phyloP scores from a whole-genome alignment of 2,797 vertebrate genomes.

The Pangasius djambal region DNA sequence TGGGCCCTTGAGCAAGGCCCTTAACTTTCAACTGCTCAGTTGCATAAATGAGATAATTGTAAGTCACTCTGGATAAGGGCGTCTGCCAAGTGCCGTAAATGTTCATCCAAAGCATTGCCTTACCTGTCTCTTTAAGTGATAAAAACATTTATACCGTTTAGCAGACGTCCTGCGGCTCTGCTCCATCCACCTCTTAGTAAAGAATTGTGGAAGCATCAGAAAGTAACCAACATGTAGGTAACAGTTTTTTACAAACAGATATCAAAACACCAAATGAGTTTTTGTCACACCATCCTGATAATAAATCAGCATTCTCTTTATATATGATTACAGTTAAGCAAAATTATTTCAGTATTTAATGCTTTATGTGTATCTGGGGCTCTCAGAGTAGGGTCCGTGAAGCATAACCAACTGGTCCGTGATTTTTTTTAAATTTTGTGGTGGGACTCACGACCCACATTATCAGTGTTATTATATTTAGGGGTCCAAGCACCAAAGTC shows the following conservation, averaged over 20 bases:
- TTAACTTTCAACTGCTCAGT: too few species aligned
- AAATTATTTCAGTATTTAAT: neutral
- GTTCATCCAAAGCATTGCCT: neutral
- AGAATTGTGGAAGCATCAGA: neutral
- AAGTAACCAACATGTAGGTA: neutral
- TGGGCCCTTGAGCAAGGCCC: too few species aligned
- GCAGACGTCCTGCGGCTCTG: neutral
- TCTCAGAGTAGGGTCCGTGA: too few species aligned
- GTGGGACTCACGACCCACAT: neutral
- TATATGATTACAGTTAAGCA: neutral
- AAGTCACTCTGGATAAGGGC: too few species aligned
- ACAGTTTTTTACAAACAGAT: neutral
- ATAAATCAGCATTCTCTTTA: neutral
- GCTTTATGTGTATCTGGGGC: too few species aligned
- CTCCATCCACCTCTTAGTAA: neutral
- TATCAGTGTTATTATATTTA: neutral
- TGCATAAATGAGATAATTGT: too few species aligned
- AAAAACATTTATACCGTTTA: neutral
- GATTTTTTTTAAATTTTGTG: too few species aligned
- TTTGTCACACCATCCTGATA: neutral
- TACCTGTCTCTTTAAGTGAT: neutral
- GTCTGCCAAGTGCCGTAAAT: too few species aligned
- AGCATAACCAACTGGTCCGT: too few species aligned
- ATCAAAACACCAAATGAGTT: neutral
- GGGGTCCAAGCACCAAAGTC: neutral